phyloP scores from a whole-genome alignment of 2,888 invertebrate genomes.

The Argyresthia albistria region DNA sequence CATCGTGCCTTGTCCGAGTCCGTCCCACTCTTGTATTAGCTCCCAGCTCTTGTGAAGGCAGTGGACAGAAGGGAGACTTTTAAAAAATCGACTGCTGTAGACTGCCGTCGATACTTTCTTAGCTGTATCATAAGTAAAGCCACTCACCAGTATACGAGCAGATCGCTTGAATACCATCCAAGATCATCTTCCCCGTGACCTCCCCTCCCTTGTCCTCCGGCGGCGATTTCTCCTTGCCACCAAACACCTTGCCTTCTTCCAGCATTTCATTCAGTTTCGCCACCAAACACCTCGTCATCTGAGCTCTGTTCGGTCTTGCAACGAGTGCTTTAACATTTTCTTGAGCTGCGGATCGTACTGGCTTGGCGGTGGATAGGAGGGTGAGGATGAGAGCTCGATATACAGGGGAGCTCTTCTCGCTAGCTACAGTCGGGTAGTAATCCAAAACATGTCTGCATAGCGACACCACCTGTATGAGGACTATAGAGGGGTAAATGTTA shows the following conservation, averaged over 20 bases:
- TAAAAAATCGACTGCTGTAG: too few relatives aligned
- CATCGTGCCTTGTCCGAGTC: too few relatives aligned
- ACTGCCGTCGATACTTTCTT: too few relatives aligned
- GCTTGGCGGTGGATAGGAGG: constrained; percentile 74
- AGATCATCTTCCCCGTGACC: constrained; percentile 68
- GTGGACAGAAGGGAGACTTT: too few relatives aligned
- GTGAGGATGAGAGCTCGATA: constrained; percentile 81
- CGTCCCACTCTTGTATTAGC: too few relatives aligned
- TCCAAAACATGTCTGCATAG: constrained; percentile 81
- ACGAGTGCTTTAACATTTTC: constrained; percentile 75
- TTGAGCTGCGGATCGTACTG: constrained; percentile 75
- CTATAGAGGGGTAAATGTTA: constrained; percentile 41
- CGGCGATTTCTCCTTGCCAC: constrained; percentile 42
- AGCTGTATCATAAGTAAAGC: too few relatives aligned
- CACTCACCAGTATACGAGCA: constrained; percentile 58
- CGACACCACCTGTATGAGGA: constrained; percentile 77
- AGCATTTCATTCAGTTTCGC: constrained; percentile 77
- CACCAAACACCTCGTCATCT: constrained; percentile 75
- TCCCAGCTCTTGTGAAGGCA: too few relatives aligned
- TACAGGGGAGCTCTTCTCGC: constrained; percentile 76
- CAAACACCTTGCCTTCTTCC: constrained; percentile 70
- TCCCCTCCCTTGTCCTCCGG: constrained; percentile 50
- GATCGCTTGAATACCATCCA: constrained; percentile 66
- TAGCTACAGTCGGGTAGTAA: constrained; percentile 78
- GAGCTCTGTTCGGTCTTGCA: constrained; percentile 71